These are phyloP conservation scores for Tetanocera ferruginea DNA, from an alignment of 2,888 invertebrate genomes.

Conservation along the genomic window DNA sequence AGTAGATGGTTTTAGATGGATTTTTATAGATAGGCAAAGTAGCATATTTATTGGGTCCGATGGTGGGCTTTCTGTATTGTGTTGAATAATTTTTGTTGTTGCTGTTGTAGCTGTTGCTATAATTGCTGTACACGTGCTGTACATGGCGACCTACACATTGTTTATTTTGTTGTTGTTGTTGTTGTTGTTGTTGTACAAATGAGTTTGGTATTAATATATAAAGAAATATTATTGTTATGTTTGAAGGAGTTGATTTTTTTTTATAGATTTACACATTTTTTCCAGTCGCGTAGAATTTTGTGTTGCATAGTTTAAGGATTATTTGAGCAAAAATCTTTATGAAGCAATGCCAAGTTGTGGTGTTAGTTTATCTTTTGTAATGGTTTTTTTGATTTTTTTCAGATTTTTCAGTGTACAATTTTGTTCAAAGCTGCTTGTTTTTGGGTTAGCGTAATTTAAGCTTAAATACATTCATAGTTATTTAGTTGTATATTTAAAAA, in stretches of 20 bases:
- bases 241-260: background rate
- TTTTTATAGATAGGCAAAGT: slow-evolving; percentile 53
- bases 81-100: slow-evolving; percentile 51
- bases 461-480: slow-evolving; percentile 9
- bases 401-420: slow-evolving; percentile 43
- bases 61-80: slow-evolving; percentile 64
- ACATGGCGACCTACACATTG: slow-evolving; percentile 57
- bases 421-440: slow-evolving; percentile 42
- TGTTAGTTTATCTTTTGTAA: background rate
- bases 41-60: slow-evolving; percentile 61
- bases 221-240: background rate
- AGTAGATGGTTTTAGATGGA: slow-evolving; percentile 57
- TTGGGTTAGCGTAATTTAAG: slow-evolving; percentile 24
- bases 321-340: background rate
- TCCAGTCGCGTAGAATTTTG: background rate
- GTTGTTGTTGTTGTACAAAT: slow-evolving; percentile 29
- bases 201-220: background rate
- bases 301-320: slow-evolving; percentile 4
- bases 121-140: slow-evolving; percentile 54
- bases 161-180: background rate
- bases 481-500: no score
- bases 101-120: slow-evolving; percentile 54
- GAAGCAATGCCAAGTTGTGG: slow-evolving; percentile 1
- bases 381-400: background rate
- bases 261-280: background rate